Evolutionary conservation across 2,888 invertebrate genomes (phyloP).

Genomic region (Ariolimax columbianus): DNA sequence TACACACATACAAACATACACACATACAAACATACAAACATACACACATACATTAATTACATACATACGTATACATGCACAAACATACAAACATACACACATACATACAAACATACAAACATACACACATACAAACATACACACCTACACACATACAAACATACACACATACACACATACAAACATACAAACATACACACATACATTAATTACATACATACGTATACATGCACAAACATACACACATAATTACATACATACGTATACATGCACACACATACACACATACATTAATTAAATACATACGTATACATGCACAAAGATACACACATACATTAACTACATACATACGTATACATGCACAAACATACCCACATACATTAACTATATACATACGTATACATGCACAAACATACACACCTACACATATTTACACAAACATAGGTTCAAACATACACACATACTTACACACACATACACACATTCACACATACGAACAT

Average conservation of each 20-base stretch:
- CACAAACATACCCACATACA: neutral
- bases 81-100: neutral
- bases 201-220: slow-evolving; percentile 22
- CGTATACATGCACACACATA: neutral
- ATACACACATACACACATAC: slow-evolving; percentile 22
- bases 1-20: too few relatives aligned
- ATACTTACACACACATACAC: too few relatives aligned
- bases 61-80: neutral
- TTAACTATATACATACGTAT: too few relatives aligned
- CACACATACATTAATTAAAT: slow-evolving; percentile 15
- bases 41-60: neutral
- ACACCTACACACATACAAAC: neutral
- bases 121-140: neutral
- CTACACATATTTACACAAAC: too few relatives aligned
- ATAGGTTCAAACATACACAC: too few relatives aligned
- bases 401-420: too few relatives aligned
- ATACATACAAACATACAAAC: neutral
- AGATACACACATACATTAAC: slow-evolving; percentile 24
- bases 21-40: neutral
- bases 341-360: slow-evolving; percentile 4
- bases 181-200: slow-evolving; percentile 16
- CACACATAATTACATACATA: neutral
- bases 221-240: neutral
- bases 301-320: slow-evolving; percentile 25
- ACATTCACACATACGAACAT: too few relatives aligned